Evolutionary conservation across 2,888 invertebrate species (phyloP), one percentile per base, ranked within the genome.

Genomic region (Aleiodes leptofemur): DNA sequence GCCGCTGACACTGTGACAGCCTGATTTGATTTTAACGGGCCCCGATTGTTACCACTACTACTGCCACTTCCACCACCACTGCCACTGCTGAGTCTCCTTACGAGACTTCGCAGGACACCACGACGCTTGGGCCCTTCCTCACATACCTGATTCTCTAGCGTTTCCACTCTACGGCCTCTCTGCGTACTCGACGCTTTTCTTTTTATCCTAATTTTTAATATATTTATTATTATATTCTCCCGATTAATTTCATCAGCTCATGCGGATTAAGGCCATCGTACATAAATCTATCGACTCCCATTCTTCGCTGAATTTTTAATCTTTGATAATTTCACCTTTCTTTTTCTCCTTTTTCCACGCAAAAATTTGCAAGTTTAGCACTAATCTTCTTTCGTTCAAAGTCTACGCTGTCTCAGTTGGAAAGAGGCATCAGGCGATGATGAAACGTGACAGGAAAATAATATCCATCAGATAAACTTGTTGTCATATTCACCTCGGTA

Each of bases 1-100:
- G 80, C 84, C 80, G 82, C 83, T 80, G 86, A 85, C 77, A 84
- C 82, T 81, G 76, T 76, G 87, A 86, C 86, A 87, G 87, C 85
- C 87, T 86, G 86, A 83, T 85, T 82, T 75, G 80, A 43, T 69
- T 73, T 61, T 57, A 74, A 23, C 23, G 29, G 55, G 56, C 55
- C 23, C 57, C 72, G 56, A 64, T n/a, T 57, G 13, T 72, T 38
- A 31, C 73, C 38, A 72, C 78, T 64, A 77, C 73, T 34, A 9
- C 64, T 57, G 66, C 71, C 48, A 8, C 23, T 73, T 71, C 69
- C 70, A 31, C 82, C 74, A 71, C 83, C 78, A 71, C 83, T 78
- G 51, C 84, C 81, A 61, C 82, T 80, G 77, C 86, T 86, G 72
- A 87, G 77, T 53, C 83, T 82, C 43, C 85, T 83, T 14, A 86